Conservation (phyloP, 2,797 vertebrate genomes). For the Oophaga sylvatica region DNA sequence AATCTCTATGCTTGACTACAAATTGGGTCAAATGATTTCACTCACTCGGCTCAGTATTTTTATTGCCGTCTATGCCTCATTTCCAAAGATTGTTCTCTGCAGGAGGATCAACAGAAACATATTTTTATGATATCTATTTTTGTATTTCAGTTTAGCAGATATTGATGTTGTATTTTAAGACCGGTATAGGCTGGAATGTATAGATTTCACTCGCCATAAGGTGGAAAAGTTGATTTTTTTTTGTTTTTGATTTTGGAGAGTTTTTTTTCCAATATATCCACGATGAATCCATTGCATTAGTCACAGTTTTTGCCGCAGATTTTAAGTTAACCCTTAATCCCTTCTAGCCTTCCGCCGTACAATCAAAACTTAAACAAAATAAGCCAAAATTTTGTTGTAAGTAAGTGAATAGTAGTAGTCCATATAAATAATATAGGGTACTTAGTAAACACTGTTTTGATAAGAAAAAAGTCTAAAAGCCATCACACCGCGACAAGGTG, state of each 20-base stretch:
- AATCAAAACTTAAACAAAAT: too few relatives aligned
- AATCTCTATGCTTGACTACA: slow-evolving; percentile 43
- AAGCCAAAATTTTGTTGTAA: too few relatives aligned
- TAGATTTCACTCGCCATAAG: background rate
- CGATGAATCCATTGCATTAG: too few relatives aligned
- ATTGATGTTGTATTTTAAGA: background rate
- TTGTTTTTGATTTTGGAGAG: background rate
- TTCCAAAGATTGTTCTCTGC: slow-evolving; percentile 3
- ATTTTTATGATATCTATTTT: slow-evolving; percentile 21
- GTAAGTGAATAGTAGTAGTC: too few relatives aligned
- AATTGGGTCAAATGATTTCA: slow-evolving; percentile 53
- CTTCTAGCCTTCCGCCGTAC: too few relatives aligned
- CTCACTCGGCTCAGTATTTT: slow-evolving; percentile 25
- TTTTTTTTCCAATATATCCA: background rate
- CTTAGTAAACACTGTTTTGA: too few relatives aligned
- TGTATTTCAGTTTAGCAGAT: background rate
- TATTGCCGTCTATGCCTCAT: slow-evolving; percentile 35
- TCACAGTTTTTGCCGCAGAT: too few relatives aligned
- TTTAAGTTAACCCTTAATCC: too few relatives aligned
- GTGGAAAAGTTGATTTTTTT: background rate
- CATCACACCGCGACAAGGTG: too few relatives aligned
- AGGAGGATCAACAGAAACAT: slow-evolving; percentile 33
- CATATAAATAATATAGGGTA: too few relatives aligned
- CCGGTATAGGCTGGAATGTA: background rate
- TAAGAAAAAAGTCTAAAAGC: too few relatives aligned